These are phyloP conservation scores for Siderastrea siderea DNA, from an alignment of 92 coral and sea anemone genomes.

Conservation along the genomic window DNA sequence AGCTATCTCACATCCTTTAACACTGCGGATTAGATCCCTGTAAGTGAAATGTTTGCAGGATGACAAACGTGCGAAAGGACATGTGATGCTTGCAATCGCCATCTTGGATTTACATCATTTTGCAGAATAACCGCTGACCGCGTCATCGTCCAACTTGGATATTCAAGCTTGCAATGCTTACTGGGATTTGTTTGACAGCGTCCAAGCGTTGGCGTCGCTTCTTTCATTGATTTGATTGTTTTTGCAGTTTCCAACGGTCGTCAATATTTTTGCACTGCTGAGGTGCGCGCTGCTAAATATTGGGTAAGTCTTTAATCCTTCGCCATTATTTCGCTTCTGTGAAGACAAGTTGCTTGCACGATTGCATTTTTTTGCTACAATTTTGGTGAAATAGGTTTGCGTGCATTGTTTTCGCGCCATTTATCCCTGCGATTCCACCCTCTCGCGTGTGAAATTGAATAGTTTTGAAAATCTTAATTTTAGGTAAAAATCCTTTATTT, in stretches of 20 bases:
- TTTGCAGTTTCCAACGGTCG: slow-evolving; percentile 36
- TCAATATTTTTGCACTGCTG: slow-evolving; percentile 11
- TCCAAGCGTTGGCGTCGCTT: slow-evolving; percentile 20
- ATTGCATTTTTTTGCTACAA: no score
- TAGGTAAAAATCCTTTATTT: background rate
- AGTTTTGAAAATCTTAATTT: background rate
- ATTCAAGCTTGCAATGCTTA: background rate
- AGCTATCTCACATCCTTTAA: slow-evolving; percentile 1
- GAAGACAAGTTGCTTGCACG: background rate
- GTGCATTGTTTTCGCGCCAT: slow-evolving; percentile 32
- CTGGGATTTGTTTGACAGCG: slow-evolving; percentile 24
- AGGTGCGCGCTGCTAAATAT: slow-evolving; percentile 32
- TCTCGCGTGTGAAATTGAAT: background rate
- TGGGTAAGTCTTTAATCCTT: slow-evolving; percentile 26
- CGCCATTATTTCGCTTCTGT: background rate
- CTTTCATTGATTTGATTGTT: slow-evolving; percentile 29
- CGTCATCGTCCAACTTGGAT: no score
- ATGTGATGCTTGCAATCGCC: slow-evolving; percentile 24
- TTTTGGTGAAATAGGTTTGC: background rate
- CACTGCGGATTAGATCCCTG: background rate
- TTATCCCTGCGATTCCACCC: background rate
- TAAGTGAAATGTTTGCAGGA: background rate
- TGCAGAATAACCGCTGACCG: background rate
- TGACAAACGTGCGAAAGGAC: slow-evolving; percentile 7
- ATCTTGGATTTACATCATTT: slow-evolving; percentile 18